phyloP scores from a whole-genome alignment of 2,888 invertebrate genomes.

The Drosophila fulvimacula region DNA sequence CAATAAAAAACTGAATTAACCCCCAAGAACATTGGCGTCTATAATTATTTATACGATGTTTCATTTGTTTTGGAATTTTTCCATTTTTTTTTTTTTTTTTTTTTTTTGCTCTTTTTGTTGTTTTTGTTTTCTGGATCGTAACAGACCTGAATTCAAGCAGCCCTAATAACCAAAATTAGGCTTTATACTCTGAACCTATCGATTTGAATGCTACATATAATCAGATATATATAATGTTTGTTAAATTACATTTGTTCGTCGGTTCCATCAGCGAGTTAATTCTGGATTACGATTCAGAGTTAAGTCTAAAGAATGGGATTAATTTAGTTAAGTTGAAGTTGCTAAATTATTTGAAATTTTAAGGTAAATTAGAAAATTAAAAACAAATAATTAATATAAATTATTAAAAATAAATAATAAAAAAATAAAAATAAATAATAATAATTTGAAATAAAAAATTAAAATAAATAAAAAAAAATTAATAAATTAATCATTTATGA shows the following conservation, averaged over 20 bases:
- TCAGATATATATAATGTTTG: not conserved
- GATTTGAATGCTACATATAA: not conserved
- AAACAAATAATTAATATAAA: no score
- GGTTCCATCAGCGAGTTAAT: not conserved
- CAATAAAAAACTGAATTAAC: constrained; percentile 37
- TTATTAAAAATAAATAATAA: no score
- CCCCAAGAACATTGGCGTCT: constrained; percentile 58
- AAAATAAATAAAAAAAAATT: no score
- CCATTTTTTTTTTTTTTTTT: constrained; percentile 49
- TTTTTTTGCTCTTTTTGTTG: constrained; percentile 1
- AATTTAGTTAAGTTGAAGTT: no score
- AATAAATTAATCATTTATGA: no score
- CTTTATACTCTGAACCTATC: not conserved
- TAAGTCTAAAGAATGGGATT: no score
- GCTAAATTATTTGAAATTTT: no score
- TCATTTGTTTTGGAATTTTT: constrained; percentile 84
- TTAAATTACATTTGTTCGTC: not conserved
- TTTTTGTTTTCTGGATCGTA: constrained; percentile 5
- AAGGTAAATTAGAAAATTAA: no score
- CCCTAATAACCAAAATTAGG: constrained; percentile 15
- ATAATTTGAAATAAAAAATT: no score
- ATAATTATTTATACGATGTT: constrained; percentile 84
- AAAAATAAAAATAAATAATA: no score
- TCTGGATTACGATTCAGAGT: no score
- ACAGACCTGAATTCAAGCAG: not conserved